Percentiles rank a stretch among this genome's conserved stretches.
phyloP scores from a whole-genome alignment of 2,113 vertebrate genomes.

The Coregonus clupeaformis region DNA sequence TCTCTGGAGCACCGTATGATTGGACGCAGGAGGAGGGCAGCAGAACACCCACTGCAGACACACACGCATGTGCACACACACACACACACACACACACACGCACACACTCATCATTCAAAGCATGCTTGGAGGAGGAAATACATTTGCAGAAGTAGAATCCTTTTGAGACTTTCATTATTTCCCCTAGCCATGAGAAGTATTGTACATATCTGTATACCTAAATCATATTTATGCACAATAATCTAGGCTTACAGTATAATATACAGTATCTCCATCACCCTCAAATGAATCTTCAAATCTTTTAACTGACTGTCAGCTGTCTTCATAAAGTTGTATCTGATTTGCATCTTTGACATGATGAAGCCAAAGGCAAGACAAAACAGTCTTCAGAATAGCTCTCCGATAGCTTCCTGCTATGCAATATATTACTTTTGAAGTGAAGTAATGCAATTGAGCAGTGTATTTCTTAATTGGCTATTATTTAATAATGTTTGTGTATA shows the following conservation, averaged over 20 bases:
- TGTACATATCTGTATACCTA: background rate
- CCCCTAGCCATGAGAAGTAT: too few species aligned
- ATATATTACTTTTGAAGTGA: too few species aligned
- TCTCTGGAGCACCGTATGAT: conserved; percentile 38
- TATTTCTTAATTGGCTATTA: background rate
- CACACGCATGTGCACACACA: background rate
- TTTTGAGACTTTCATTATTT: too few species aligned
- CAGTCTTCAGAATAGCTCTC: too few species aligned
- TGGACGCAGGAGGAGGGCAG: conserved; percentile 9
- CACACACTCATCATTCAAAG: background rate
- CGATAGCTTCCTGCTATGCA: too few species aligned
- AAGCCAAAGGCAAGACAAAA: too few species aligned
- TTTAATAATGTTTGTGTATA: too few species aligned
- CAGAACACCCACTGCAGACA: conserved; percentile 17
- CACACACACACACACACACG: conserved; percentile 6
- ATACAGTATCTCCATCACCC: background rate
- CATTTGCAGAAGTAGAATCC: too few species aligned
- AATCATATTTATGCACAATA: background rate
- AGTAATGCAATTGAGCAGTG: background rate
- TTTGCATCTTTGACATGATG: background rate
- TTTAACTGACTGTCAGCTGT: background rate
- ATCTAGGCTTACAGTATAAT: background rate
- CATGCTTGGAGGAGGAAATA: background rate
- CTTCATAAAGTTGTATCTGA: background rate
- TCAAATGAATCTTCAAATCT: background rate